A percentile compares a stretch with the other conserved stretches of the same genome.
phyloP scores from a whole-genome alignment of 2,888 invertebrate species.

The Eledona agricola region DNA sequence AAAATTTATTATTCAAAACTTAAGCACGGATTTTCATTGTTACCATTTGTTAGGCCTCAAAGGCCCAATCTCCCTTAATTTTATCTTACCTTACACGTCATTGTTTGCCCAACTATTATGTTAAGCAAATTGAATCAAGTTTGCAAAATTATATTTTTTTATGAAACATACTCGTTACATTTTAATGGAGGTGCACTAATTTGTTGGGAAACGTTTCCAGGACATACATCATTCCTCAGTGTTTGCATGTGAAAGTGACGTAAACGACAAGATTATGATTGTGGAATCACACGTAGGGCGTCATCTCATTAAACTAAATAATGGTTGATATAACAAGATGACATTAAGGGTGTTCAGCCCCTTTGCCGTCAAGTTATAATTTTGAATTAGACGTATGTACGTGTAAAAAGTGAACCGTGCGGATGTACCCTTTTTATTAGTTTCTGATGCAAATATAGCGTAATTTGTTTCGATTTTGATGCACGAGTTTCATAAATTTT shows the following conservation, averaged over 20 bases:
- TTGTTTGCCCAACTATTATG: slow-evolving; percentile 28
- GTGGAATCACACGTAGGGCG: slow-evolving; percentile 1
- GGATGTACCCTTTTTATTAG: too few species aligned
- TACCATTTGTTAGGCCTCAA: slow-evolving; percentile 15
- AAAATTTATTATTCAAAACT: slow-evolving; percentile 5
- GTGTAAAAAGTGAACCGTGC: slow-evolving; percentile 11
- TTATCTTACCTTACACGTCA: slow-evolving; percentile 23
- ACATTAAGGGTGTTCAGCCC: slow-evolving; percentile 9
- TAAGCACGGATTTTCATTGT: slow-evolving; percentile 7
- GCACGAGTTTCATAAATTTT: slow-evolving; percentile 23
- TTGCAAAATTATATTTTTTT: too few species aligned
- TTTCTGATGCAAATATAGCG: not conserved
- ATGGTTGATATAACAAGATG: slow-evolving; percentile 13
- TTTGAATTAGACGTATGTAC: slow-evolving; percentile 1
- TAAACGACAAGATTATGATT: slow-evolving; percentile 10
- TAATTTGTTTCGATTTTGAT: slow-evolving; percentile 14
- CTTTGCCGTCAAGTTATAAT: not conserved
- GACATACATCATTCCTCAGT: too few species aligned
- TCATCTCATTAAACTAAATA: slow-evolving; percentile 20
- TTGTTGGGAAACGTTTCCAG: too few species aligned
- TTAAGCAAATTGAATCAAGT: too few species aligned
- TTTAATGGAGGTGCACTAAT: too few species aligned
- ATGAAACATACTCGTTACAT: too few species aligned
- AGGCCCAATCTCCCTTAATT: slow-evolving; percentile 23
- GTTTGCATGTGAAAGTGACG: too few species aligned